Conservation (phyloP, 2,113 vertebrate species). For the Callopanchax toddi region DNA sequence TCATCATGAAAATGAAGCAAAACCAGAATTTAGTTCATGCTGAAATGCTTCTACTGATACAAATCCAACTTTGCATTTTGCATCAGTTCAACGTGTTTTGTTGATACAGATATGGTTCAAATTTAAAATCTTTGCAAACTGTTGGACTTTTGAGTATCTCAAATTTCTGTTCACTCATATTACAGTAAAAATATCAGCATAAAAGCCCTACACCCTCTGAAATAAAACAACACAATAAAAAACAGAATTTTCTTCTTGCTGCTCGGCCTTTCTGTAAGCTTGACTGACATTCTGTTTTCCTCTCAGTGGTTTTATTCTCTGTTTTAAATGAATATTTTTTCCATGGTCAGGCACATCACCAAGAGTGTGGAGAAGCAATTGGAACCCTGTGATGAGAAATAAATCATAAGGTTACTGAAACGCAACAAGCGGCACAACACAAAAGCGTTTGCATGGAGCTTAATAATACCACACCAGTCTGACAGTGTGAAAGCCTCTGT, state of each 20-base stretch:
- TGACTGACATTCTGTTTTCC: slow-evolving; percentile 59
- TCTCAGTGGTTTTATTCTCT: slow-evolving; percentile 4
- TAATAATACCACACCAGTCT: too few relatives aligned
- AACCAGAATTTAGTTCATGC: too few relatives aligned
- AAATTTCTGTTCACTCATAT: not conserved
- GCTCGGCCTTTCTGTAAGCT: slow-evolving; percentile 47
- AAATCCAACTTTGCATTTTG: too few relatives aligned
- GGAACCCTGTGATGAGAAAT: slow-evolving; percentile 45
- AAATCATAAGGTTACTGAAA: not conserved
- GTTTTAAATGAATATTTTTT: slow-evolving; percentile 7
- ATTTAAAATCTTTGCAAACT: too few relatives aligned
- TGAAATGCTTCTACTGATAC: too few relatives aligned
- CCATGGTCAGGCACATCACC: slow-evolving; percentile 9
- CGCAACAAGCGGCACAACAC: slow-evolving; percentile 1
- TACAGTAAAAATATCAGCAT: not conserved
- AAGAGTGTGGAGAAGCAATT: not conserved
- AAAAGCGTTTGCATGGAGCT: slow-evolving; percentile 1
- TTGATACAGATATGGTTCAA: too few relatives aligned
- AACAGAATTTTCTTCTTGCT: slow-evolving; percentile 70
- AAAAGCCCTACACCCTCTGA: not conserved
- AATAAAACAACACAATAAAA: slow-evolving; percentile 1
- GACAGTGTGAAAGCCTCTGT: too few relatives aligned
- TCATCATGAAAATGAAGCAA: too few relatives aligned
- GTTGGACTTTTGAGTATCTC: not conserved
- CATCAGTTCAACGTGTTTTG: not conserved